phyloP scores from a whole-genome alignment of 2,113 vertebrate species.

The Vidua chalybeata region DNA sequence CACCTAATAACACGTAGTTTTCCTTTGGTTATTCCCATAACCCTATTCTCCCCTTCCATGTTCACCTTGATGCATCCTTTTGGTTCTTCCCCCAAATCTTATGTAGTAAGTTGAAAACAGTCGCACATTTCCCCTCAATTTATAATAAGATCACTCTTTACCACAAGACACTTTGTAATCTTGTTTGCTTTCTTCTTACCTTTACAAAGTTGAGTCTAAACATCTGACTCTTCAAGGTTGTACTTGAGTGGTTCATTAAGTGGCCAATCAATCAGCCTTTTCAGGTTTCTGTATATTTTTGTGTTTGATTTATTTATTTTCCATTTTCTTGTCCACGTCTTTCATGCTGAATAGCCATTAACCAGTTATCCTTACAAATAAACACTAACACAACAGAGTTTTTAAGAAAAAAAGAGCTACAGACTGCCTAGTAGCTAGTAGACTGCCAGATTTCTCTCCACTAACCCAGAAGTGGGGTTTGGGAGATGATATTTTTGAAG shows the following conservation, averaged over 20 bases:
- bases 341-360: neutral
- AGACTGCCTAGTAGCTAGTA: neutral
- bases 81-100: neutral
- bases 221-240: neutral
- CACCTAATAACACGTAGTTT: neutral
- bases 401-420: neutral
- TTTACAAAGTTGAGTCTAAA: neutral
- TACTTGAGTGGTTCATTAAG: neutral
- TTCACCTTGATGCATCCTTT: neutral
- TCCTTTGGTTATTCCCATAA: neutral
- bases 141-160: neutral
- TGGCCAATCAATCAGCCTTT: neutral
- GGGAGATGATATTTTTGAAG: neutral
- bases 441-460: neutral
- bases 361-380: neutral
- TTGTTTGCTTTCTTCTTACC: neutral
- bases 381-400: neutral
- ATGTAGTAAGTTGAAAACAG: neutral
- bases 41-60: neutral
- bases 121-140: neutral
- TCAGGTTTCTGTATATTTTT: neutral
- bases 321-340: neutral
- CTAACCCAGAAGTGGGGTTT: accelerated
- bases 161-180: neutral
- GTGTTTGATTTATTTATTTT: neutral